Conservation (phyloP, 2,797 vertebrate genomes). For the Urosaurus nigricauda region DNA sequence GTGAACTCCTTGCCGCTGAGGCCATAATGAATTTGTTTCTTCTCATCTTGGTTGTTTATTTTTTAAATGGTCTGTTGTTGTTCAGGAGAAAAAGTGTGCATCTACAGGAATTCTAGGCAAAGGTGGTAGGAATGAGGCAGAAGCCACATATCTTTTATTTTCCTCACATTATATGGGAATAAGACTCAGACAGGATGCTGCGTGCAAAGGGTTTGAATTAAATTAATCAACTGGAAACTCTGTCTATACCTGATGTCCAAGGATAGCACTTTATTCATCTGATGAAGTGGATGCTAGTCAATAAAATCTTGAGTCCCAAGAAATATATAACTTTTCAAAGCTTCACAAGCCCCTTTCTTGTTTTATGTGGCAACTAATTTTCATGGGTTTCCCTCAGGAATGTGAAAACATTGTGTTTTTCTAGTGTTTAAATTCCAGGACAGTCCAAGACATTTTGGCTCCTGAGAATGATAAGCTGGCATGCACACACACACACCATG, state of each 20-base stretch:
- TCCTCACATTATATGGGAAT: neutral
- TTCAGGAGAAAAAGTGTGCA: neutral
- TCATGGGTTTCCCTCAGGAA: no score
- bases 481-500: no score
- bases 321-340: neutral
- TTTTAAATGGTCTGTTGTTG: neutral
- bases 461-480: no score
- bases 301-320: neutral
- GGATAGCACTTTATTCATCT: neutral
- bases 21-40: slow-evolving; percentile 39
- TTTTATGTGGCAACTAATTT: neutral
- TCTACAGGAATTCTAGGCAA: neutral
- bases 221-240: neutral
- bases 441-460: neutral
- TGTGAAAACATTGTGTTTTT: neutral
- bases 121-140: neutral
- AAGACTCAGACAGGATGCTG: neutral
- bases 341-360: neutral
- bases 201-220: neutral
- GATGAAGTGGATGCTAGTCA: neutral
- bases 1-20: slow-evolving; percentile 3
- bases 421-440: neutral
- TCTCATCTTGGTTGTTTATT: slow-evolving; percentile 1
- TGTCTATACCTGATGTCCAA: neutral
- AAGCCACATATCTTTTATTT: neutral